A percentile compares a stretch with the other conserved stretches of the same genome.
These are phyloP conservation scores for Antechinus stuartii DNA, from an alignment of 2,113 vertebrate species.

Conservation along the genomic window DNA sequence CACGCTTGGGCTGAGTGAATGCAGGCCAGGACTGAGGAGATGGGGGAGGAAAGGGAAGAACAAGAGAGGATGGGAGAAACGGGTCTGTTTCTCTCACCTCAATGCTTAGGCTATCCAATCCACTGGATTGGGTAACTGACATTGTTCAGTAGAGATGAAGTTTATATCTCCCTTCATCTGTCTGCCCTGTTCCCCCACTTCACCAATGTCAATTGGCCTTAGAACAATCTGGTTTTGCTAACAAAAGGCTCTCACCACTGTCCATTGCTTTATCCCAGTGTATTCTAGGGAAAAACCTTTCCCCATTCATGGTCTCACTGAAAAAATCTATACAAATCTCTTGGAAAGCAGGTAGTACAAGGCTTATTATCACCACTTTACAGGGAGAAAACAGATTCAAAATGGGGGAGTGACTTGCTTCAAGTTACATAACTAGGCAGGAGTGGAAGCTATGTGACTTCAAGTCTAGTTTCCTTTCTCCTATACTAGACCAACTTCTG, in stretches of 20 bases:
- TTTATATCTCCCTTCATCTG: not conserved
- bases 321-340: not conserved
- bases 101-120: not conserved
- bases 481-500: not conserved
- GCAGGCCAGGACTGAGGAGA: slow-evolving; percentile 48
- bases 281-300: not conserved
- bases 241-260: not conserved
- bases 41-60: not conserved
- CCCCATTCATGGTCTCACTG: not conserved
- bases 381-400: not conserved
- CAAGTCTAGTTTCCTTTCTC: not conserved
- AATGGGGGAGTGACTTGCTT: not conserved
- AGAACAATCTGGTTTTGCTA: not conserved
- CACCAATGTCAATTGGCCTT: not conserved
- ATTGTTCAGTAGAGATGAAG: not conserved
- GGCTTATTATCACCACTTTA: not conserved
- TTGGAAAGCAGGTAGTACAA: not conserved
- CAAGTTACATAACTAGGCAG: not conserved
- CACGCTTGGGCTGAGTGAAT: slow-evolving; percentile 80
- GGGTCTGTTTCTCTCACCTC: not conserved
- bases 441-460: not conserved
- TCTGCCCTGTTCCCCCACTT: not conserved
- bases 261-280: not conserved
- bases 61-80: no score
- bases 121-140: not conserved